phyloP scores from a whole-genome alignment of 2,888 invertebrate genomes.

The Agriopis aurantiaria region DNA sequence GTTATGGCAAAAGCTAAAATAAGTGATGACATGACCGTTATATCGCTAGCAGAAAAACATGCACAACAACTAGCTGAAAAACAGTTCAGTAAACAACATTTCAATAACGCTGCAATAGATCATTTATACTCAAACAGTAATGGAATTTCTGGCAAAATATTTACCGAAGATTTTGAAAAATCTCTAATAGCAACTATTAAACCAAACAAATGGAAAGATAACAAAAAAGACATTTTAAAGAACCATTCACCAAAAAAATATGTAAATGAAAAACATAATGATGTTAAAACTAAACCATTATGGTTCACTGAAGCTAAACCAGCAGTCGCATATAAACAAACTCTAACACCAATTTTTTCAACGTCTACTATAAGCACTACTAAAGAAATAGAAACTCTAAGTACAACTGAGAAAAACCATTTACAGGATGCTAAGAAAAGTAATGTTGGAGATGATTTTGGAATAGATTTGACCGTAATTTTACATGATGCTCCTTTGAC shows the following conservation, averaged over 20 bases:
- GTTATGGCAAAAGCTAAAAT: constrained; percentile 84
- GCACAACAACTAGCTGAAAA: constrained; percentile 77
- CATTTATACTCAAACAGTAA: constrained; percentile 31
- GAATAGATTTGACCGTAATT: constrained; percentile 73
- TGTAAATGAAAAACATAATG: constrained; percentile 61
- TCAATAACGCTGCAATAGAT: constrained; percentile 37
- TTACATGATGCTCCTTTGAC: constrained; percentile 63
- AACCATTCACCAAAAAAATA: constrained; percentile 72
- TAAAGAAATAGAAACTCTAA: constrained; percentile 37
- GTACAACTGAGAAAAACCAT: constrained; percentile 40
- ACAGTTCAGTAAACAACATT: constrained; percentile 56
- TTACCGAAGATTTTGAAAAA: constrained; percentile 41
- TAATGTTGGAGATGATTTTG: constrained; percentile 58
- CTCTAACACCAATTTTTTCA: constrained; percentile 37
- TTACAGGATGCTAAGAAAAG: constrained; percentile 38
- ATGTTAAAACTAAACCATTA: constrained; percentile 60
- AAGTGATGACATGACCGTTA: constrained; percentile 81
- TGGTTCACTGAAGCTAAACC: constrained; percentile 55
- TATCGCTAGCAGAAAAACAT: constrained; percentile 81
- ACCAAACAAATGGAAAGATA: constrained; percentile 50
- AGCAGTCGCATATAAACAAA: constrained; percentile 48
- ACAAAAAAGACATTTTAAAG: constrained; percentile 65
- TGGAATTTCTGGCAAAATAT: constrained; percentile 5
- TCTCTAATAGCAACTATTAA: constrained; percentile 46
- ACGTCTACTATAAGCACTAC: constrained; percentile 35